A percentile compares a stretch with the other conserved stretches of the same genome.
These are phyloP conservation scores for Nyctereutes procyonoides DNA, from an alignment of 2,113 vertebrate genomes.

Conservation along the genomic window DNA sequence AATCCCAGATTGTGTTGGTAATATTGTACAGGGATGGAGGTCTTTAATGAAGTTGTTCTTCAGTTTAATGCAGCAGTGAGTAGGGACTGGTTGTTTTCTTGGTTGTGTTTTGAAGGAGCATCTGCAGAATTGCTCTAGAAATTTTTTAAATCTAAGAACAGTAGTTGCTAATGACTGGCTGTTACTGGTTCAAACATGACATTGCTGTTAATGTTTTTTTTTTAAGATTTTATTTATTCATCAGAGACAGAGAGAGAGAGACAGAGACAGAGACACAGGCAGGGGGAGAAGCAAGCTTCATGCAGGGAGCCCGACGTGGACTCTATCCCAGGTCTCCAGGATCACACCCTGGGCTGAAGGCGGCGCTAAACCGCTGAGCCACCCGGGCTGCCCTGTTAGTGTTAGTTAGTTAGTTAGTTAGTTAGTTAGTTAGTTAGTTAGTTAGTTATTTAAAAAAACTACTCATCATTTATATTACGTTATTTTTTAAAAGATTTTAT, in stretches of 20 bases:
- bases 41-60: background rate
- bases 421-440: too few species aligned
- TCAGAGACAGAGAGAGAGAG: too few species aligned
- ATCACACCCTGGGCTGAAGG: too few species aligned
- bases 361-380: too few species aligned
- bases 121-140: background rate
- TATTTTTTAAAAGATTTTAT: too few species aligned
- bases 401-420: too few species aligned
- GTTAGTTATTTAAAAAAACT: background rate
- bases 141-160: constrained; percentile 3
- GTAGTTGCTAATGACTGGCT: background rate
- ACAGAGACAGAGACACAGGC: too few species aligned
- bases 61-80: background rate
- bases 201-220: background rate
- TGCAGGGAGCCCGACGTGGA: too few species aligned
- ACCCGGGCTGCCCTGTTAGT: too few species aligned
- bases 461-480: background rate
- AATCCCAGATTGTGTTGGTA: background rate
- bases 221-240: too few species aligned
- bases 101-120: background rate
- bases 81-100: background rate
- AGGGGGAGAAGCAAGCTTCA: too few species aligned
- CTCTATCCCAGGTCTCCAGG: too few species aligned
- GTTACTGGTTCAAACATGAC: constrained; percentile 26
- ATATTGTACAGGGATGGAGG: background rate